phyloP scores from a whole-genome alignment of 2,888 invertebrate genomes.

The Slavum lentiscoides region DNA sequence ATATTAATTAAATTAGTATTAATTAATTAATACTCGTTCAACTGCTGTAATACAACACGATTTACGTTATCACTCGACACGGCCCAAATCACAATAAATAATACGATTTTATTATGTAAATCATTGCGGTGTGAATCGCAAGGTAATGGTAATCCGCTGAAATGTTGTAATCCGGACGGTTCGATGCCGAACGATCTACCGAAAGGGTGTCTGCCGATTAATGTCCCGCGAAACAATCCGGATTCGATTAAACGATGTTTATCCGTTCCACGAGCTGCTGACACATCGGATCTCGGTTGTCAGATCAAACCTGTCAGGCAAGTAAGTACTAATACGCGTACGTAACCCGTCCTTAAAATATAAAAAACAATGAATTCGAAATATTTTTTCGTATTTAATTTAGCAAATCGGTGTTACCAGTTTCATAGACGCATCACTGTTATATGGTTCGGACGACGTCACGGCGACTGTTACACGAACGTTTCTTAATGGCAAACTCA shows the following conservation, averaged over 20 bases:
- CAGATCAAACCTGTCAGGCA: conserved; percentile 51
- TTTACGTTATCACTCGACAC: too few relatives aligned
- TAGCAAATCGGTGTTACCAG: conserved; percentile 55
- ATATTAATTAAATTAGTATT: too few relatives aligned
- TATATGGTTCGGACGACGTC: conserved; percentile 54
- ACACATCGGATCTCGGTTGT: conserved; percentile 53
- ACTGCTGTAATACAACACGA: too few relatives aligned
- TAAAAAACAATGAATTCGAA: too few relatives aligned
- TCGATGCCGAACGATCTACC: conserved; percentile 57
- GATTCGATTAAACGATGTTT: conserved; percentile 50
- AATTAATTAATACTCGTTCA: too few relatives aligned
- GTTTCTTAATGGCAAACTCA: conserved; percentile 55
- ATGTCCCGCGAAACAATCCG: conserved; percentile 42
- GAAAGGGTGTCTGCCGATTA: conserved; percentile 55
- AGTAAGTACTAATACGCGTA: conserved; percentile 24
- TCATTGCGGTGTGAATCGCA: neutral
- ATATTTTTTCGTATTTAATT: neutral
- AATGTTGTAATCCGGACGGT: conserved; percentile 59
- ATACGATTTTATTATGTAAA: too few relatives aligned
- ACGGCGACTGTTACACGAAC: conserved; percentile 44
- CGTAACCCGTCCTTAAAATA: too few relatives aligned
- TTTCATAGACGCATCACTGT: conserved; percentile 54
- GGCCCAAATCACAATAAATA: too few relatives aligned
- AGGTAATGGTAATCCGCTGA: neutral
- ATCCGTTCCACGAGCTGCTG: conserved; percentile 40